A percentile compares a stretch with the other conserved stretches of the same genome.
These are phyloP conservation scores for Exaiptasia diaphana DNA, from an alignment of 64 coral and sea anemone genomes.

Conservation along the genomic window DNA sequence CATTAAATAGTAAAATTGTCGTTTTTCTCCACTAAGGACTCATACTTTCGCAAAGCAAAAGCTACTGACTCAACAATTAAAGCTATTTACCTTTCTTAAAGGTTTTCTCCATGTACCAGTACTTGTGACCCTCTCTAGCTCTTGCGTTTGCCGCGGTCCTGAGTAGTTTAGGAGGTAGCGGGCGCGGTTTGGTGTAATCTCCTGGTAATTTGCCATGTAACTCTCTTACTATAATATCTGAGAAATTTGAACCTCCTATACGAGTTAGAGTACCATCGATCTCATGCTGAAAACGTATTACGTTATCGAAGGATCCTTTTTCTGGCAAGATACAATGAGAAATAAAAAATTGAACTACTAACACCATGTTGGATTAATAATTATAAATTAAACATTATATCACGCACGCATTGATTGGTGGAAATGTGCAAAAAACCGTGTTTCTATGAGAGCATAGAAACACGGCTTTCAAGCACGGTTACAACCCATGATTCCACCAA, in stretches of 20 bases:
- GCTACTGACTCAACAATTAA: too few species aligned
- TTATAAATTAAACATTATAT: too few species aligned
- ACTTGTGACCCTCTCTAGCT: slow-evolving; percentile 67
- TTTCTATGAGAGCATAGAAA: too few species aligned
- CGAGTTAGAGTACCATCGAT: slow-evolving; percentile 75
- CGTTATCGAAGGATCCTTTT: slow-evolving; percentile 28
- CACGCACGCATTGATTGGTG: too few species aligned
- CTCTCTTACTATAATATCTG: slow-evolving; percentile 63
- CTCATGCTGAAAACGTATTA: slow-evolving; percentile 77
- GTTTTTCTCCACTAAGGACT: too few species aligned
- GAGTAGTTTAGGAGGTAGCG: slow-evolving; percentile 71
- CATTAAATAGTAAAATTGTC: too few species aligned
- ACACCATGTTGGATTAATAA: not conserved
- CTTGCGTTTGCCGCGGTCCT: slow-evolving; percentile 81
- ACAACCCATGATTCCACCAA: too few species aligned
- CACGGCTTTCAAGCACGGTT: too few species aligned
- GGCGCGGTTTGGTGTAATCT: slow-evolving; percentile 76
- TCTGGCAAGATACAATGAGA: slow-evolving; percentile 21
- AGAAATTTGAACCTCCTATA: slow-evolving; percentile 73
- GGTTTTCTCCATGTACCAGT: slow-evolving; percentile 88
- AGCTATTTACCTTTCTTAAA: slow-evolving; percentile 62
- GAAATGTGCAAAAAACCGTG: too few species aligned
- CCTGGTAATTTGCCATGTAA: slow-evolving; percentile 77
- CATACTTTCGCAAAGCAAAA: too few species aligned
- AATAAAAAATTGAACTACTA: not conserved